Conservation (phyloP, 2,797 vertebrate genomes). For the Thalassophryne amazonica region DNA sequence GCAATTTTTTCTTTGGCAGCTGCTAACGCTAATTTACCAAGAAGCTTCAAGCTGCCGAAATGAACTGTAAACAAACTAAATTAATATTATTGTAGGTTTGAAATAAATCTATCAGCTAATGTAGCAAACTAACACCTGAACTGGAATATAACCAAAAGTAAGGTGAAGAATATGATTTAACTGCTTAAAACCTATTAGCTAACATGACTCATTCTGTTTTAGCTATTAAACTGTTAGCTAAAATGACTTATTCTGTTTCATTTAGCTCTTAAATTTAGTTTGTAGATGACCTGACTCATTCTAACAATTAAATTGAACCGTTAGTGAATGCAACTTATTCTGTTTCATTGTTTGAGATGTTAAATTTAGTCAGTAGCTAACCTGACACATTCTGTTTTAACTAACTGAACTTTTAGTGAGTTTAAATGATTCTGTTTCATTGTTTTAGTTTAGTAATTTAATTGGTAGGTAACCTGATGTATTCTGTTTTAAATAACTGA, state of each 20-base stretch:
- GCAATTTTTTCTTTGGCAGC: too few relatives aligned
- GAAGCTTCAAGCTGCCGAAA: too few relatives aligned
- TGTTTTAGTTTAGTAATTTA: not conserved
- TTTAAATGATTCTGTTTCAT: too few relatives aligned
- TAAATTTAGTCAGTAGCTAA: too few relatives aligned
- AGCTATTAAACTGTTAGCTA: not conserved
- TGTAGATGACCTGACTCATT: not conserved
- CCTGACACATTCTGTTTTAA: not conserved
- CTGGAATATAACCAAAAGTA: too few relatives aligned
- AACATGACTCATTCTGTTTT: not conserved
- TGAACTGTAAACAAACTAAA: too few relatives aligned
- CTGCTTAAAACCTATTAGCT: not conserved
- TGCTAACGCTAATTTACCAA: too few relatives aligned
- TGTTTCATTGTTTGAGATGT: too few relatives aligned
- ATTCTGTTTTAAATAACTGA: not conserved
- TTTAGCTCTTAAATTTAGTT: not conserved
- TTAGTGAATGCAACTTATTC: too few relatives aligned
- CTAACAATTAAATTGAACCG: not conserved
- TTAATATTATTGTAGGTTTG: too few relatives aligned
- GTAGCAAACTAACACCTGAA: too few relatives aligned
- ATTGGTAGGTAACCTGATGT: not conserved
- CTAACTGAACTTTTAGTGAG: not conserved
- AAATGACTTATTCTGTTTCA: not conserved
- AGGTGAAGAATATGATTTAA: not conserved
- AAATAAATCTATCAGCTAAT: too few relatives aligned